phyloP scores from a whole-genome alignment of 2,113 vertebrate genomes.

The Delphinapterus leucas region DNA sequence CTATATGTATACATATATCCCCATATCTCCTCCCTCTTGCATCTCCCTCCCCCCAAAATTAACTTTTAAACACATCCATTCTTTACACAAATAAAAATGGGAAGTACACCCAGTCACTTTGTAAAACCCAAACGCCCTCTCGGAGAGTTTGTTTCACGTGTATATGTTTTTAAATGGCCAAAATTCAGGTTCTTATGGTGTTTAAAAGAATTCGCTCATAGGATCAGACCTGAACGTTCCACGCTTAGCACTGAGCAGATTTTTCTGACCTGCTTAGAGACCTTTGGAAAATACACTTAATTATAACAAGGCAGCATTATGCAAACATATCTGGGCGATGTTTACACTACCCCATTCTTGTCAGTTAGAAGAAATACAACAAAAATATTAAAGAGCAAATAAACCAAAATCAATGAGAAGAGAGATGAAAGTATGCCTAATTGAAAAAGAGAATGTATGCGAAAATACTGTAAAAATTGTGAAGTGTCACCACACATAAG shows the following conservation, averaged over 20 bases:
- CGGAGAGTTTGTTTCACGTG: background rate
- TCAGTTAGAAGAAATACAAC: conserved; percentile 63
- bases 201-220: conserved; percentile 34
- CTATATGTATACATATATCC: too few species aligned
- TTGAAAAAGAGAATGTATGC: conserved; percentile 25
- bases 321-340: conserved; percentile 43
- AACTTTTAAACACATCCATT: conserved; percentile 38
- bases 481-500: background rate
- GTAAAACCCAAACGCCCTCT: background rate
- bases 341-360: conserved; percentile 34
- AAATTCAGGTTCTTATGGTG: conserved; percentile 4
- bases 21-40: too few species aligned
- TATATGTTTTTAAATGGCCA: background rate
- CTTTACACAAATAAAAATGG: background rate
- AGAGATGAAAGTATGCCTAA: conserved; percentile 52
- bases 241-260: conserved; percentile 38
- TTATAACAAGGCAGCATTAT: conserved; percentile 50
- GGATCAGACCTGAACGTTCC: background rate
- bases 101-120: background rate
- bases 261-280: conserved; percentile 52
- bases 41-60: background rate
- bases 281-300: conserved; percentile 50
- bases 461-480: background rate
- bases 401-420: conserved; percentile 55
- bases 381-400: conserved; percentile 41